Evolutionary conservation across 2,113 vertebrate species (phyloP).

Genomic region (Anseranas semipalmata): DNA sequence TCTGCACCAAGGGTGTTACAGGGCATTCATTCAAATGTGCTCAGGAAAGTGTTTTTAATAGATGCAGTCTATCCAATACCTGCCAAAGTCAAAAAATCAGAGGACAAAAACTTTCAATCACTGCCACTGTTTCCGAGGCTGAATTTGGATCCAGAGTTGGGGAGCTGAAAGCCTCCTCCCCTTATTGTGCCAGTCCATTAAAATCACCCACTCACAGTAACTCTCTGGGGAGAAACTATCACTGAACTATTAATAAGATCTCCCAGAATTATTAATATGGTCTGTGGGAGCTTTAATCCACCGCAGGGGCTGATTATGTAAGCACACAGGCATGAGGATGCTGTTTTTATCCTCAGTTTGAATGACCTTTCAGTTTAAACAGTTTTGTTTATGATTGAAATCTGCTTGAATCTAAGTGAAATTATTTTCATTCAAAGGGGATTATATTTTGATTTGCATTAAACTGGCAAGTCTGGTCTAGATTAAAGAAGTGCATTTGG

Average conservation of each 20-base stretch:
- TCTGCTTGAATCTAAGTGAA: background rate
- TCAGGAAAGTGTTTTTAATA: background rate
- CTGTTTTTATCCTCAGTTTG: background rate
- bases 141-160: background rate
- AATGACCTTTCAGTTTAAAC: background rate
- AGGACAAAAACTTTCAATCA: background rate
- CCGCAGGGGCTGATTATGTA: background rate
- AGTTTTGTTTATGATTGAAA: background rate
- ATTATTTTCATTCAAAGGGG: background rate
- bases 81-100: background rate
- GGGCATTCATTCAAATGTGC: background rate
- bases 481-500: background rate
- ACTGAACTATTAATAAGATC: constrained; percentile 46
- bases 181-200: background rate
- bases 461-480: background rate
- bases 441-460: background rate
- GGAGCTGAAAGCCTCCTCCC: background rate
- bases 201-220: background rate
- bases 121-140: background rate
- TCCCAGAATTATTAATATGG: background rate
- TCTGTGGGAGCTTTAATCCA: background rate
- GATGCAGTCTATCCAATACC: too few relatives aligned
- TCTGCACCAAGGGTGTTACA: background rate
- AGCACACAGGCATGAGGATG: background rate
- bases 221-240: background rate